phyloP scores from a whole-genome alignment of 2,888 invertebrate genomes.

The Adineta ricciae region DNA sequence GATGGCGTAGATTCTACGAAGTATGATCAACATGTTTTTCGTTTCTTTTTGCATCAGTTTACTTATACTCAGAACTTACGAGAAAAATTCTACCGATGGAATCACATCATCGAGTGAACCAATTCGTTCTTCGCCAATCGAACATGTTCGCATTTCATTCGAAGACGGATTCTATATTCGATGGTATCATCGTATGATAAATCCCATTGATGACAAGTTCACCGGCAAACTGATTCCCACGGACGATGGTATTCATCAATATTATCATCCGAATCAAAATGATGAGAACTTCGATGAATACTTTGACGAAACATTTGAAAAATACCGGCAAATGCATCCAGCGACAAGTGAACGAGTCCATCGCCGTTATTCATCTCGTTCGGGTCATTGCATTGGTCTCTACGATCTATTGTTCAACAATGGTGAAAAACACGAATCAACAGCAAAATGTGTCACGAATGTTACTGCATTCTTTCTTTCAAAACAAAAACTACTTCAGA shows the following conservation, averaged over 20 bases:
- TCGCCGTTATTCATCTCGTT: not conserved
- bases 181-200: not conserved
- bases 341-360: not conserved
- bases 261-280: not conserved
- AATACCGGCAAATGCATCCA: not conserved
- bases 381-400: not conserved
- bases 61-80: not conserved
- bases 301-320: not conserved
- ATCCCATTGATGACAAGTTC: not conserved
- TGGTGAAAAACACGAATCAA: not conserved
- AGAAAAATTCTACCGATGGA: not conserved
- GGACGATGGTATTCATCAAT: not conserved
- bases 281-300: not conserved
- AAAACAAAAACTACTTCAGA: not conserved
- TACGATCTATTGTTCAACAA: not conserved
- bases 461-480: not conserved
- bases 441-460: not conserved
- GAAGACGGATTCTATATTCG: not conserved
- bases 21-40: not conserved
- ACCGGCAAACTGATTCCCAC: not conserved
- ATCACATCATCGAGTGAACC: not conserved
- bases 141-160: not conserved
- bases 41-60: not conserved
- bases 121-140: not conserved
- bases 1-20: not conserved